Conservation (phyloP, 2,113 vertebrate genomes). For the Podarcis cretensis region DNA sequence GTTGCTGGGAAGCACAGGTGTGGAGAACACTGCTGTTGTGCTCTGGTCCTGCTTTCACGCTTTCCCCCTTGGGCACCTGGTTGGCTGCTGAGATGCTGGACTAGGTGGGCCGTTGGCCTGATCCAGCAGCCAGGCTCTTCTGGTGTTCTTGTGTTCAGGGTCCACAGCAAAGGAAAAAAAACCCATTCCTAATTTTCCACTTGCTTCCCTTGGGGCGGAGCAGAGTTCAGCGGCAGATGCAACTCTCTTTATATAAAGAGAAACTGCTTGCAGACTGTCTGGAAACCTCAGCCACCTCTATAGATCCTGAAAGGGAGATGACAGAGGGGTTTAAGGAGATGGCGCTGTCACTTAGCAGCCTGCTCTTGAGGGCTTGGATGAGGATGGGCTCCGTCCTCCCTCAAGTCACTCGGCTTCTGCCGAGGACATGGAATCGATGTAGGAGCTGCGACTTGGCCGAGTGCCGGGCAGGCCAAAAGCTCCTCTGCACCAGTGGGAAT, state of each 20-base stretch:
- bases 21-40: too few relatives aligned
- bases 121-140: too few relatives aligned
- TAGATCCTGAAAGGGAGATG: not conserved
- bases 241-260: not conserved
- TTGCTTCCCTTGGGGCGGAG: not conserved
- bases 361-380: too few relatives aligned
- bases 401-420: rapidly evolving
- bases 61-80: not conserved
- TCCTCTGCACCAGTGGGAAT: not conserved
- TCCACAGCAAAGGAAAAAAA: not conserved
- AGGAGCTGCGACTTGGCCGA: not conserved
- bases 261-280: not conserved
- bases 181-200: not conserved
- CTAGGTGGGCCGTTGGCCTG: too few relatives aligned
- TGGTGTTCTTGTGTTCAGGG: too few relatives aligned
- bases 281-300: too few relatives aligned
- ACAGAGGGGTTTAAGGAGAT: too few relatives aligned
- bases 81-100: not conserved
- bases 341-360: not conserved
- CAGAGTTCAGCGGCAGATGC: not conserved
- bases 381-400: not conserved
- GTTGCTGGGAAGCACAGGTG: too few relatives aligned
- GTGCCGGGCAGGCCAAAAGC: not conserved
- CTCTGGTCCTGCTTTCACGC: not conserved
- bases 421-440: rapidly evolving